Evolutionary conservation across 2,113 vertebrate species (phyloP), one percentile per base, ranked within the genome.

Genomic region (Onychostoma macrolepis): DNA sequence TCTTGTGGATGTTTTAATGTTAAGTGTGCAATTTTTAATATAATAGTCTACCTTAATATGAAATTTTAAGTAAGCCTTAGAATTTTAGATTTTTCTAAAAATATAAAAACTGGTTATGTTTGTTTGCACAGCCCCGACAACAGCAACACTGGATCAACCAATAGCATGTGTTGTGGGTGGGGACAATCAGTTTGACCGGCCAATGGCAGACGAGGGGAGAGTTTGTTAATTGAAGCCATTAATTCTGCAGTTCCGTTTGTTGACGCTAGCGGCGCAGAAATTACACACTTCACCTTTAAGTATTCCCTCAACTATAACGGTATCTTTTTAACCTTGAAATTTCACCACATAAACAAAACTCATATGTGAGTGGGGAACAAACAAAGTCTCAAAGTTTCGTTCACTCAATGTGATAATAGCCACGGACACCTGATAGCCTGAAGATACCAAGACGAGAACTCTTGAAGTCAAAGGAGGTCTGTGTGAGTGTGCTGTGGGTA

Each of bases 401-500:
- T 53, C 67, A 72, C 71, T 53, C 15, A 61, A 12, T 15, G 72
- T 33, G 67, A 74, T 33, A 95, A 96, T 95, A 96, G 96, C 95
- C 96, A 96, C 94, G 96, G 96, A 96, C 95, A 97, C 93, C 95
- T 95, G 96, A 96, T 96, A 97, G 83, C 95, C 96, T 94, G 94
- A 96, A 96, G 96, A 97, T 94, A 96, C 91, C 41, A 77, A 50
- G 95, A 95, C 95, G 94, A 95, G 95, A 96, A 96, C 95, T 96
- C 96, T 95, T 95, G 95, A 96, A 97, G 96, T 97, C 96, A 97
- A 97, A 97, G 96, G 95, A 95, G 93, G 94, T 94, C 95, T 97
- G 94, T 96, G 95, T 96, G 75, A 67, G 88, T 90, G 69, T 80
- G 84, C 89, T 87, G 95, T 95, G 89, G 21, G 63, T 71, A 86